Percentiles rank a stretch among this genome's conserved stretches.
These are phyloP conservation scores for Enoplolaimus lenunculus DNA, from an alignment of 2,888 invertebrate genomes.

Conservation along the genomic window DNA sequence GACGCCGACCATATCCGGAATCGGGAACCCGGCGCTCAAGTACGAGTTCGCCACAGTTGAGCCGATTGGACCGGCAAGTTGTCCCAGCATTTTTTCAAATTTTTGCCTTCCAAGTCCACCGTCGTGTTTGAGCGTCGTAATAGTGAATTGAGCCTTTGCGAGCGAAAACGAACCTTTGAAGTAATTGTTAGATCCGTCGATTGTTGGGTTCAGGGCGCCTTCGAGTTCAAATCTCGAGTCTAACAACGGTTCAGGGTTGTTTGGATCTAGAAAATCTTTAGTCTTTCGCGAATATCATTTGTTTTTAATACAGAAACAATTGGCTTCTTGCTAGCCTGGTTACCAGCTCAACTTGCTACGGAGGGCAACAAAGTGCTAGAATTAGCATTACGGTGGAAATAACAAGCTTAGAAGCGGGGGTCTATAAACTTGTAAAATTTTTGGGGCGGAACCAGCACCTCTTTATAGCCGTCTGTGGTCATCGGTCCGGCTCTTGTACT, in stretches of 20 bases:
- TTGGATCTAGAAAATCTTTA: too few relatives aligned
- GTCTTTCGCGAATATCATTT: too few relatives aligned
- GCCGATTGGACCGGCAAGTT: not conserved
- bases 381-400: too few relatives aligned
- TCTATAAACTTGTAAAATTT: too few relatives aligned
- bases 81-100: constrained; percentile 4
- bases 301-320: too few relatives aligned
- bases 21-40: constrained; percentile 1
- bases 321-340: too few relatives aligned
- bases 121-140: not conserved
- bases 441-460: too few relatives aligned
- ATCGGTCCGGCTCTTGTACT: too few relatives aligned
- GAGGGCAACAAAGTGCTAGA: too few relatives aligned
- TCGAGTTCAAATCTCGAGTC: not conserved
- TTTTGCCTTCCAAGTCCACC: not conserved
- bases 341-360: too few relatives aligned
- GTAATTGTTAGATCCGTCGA: constrained; percentile 3
- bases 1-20: not conserved
- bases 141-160: not conserved
- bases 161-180: not conserved
- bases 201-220: not conserved
- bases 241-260: not conserved
- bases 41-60: not conserved
- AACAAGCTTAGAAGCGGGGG: too few relatives aligned
- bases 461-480: too few relatives aligned